These are phyloP conservation scores for Drosophila nasuta DNA, from an alignment of 1,140 invertebrate species.

Conservation along the genomic window DNA sequence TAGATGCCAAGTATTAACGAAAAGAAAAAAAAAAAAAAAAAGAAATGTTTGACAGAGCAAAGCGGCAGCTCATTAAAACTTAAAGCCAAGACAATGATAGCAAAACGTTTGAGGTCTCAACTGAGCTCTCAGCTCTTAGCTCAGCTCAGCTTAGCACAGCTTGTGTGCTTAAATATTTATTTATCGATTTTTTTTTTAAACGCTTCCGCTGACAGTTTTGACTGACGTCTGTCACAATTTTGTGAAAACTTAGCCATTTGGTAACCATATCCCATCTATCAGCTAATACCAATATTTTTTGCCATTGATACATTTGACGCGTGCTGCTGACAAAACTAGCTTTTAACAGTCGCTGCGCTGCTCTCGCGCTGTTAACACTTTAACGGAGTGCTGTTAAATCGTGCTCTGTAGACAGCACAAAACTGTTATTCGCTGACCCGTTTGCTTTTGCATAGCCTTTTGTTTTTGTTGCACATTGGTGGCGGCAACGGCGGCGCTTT, in stretches of 20 bases:
- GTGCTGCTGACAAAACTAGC: constrained; percentile 28
- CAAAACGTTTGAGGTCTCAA: not conserved
- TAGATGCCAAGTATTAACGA: constrained; percentile 24
- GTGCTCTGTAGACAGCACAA: constrained; percentile 26
- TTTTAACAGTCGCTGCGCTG: constrained; percentile 16
- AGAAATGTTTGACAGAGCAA: constrained; percentile 34
- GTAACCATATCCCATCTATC: constrained; percentile 32
- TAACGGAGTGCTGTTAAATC: constrained; percentile 24
- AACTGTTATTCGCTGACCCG: constrained; percentile 48
- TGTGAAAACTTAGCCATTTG: constrained; percentile 45
- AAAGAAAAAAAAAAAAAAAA: constrained; percentile 10
- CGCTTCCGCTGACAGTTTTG: constrained; percentile 63
- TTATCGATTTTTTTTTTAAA: constrained; percentile 76
- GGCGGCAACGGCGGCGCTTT: constrained; percentile 46
- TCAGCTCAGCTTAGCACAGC: no score
- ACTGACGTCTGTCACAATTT: constrained; percentile 71
- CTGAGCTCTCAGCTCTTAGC: not conserved
- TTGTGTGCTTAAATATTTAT: constrained; percentile 54
- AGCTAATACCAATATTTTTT: constrained; percentile 9
- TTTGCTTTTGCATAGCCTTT: constrained; percentile 40
- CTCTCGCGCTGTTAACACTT: constrained; percentile 50
- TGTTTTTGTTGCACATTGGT: constrained; percentile 52
- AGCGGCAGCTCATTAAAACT: constrained; percentile 49
- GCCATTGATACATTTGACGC: constrained; percentile 41
- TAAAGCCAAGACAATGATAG: constrained; percentile 28